Evolutionary conservation across 2,113 vertebrate genomes (phyloP), one percentile per base, ranked within the genome.

Genomic region (Pholis gunnellus): DNA sequence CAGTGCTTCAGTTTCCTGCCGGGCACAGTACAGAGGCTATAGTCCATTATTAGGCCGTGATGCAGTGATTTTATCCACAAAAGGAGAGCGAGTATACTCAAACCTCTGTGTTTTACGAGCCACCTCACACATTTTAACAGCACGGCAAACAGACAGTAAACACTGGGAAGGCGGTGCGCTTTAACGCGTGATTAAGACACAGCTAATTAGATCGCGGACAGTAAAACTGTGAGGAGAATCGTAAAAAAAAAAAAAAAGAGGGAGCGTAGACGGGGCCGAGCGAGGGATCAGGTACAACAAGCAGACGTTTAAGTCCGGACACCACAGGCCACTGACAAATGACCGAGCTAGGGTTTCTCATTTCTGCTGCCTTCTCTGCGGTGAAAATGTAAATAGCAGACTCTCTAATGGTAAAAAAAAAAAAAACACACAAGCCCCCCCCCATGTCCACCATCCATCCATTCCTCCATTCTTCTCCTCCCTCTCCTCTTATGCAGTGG

Each of bases 61-160:
- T 20, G 27, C 60, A 31, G 50, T 63, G 71, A 85, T 89, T 79
- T 87, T 69, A 65, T 87, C 79, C 81, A 86, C 75, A 69, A 89
- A 87, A 85, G 78, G 79, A 76, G 50, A 85, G 78, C 11, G 77
- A 89, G 86, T 72, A 79, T 72, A 79, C 69, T 84, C 80, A 72
- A 89, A 85, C 75, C 83, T 80, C 66, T 69, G 85, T 46, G 71
- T 93, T 95, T 95, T 94, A 95, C 85, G 78, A 94, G 92, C 91
- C 69, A 72, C 85, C 91, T 94, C 91, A 90, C 93, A 93, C 91
- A 81, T 93, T 94, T 94, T 95, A 93, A 95, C 94, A 92, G 86
- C 91, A 88, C 25, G 27, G 86, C 87, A 87, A 94, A 95, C 92
- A 95, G 92, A 93, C 89, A 91, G 89, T 95, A 93, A 95, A 96